phyloP scores from a whole-genome alignment of 2,113 vertebrate species.

The Agelaius phoeniceus region DNA sequence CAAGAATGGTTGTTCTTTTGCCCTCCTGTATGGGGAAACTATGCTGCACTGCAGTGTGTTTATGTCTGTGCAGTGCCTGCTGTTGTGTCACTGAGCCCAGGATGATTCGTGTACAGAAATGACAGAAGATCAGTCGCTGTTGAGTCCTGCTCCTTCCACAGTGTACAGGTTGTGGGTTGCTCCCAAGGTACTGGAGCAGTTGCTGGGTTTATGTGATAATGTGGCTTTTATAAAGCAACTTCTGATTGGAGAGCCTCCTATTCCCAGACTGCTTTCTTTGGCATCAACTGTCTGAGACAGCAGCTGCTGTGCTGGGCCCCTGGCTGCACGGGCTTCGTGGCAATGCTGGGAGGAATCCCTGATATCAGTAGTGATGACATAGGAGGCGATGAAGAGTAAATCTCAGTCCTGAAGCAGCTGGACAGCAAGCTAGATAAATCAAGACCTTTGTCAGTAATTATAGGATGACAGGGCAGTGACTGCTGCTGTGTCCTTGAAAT shows the following conservation, averaged over 20 bases:
- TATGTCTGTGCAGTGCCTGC: neutral
- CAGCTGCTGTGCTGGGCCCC: neutral
- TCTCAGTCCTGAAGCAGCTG: neutral
- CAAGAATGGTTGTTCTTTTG: neutral
- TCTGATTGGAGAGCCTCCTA: neutral
- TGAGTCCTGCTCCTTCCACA: neutral
- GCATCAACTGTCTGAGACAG: rapidly evolving
- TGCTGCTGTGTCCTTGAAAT: neutral
- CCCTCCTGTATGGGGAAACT: neutral
- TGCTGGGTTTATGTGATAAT: neutral
- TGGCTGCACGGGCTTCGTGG: neutral
- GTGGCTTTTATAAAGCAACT: neutral
- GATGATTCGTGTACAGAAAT: neutral
- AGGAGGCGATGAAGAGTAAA: neutral
- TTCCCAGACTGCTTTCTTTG: neutral
- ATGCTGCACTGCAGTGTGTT: neutral
- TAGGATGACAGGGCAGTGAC: neutral
- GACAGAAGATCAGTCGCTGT: neutral
- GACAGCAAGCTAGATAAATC: neutral
- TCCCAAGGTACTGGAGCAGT: neutral
- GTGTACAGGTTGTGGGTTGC: neutral
- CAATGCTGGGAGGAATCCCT: neutral
- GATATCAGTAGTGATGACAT: rapidly evolving
- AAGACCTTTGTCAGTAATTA: neutral
- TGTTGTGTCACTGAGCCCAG: neutral